These are phyloP conservation scores for Otocyon megalotis DNA, from an alignment of 2,113 vertebrate genomes.

Conservation along the genomic window DNA sequence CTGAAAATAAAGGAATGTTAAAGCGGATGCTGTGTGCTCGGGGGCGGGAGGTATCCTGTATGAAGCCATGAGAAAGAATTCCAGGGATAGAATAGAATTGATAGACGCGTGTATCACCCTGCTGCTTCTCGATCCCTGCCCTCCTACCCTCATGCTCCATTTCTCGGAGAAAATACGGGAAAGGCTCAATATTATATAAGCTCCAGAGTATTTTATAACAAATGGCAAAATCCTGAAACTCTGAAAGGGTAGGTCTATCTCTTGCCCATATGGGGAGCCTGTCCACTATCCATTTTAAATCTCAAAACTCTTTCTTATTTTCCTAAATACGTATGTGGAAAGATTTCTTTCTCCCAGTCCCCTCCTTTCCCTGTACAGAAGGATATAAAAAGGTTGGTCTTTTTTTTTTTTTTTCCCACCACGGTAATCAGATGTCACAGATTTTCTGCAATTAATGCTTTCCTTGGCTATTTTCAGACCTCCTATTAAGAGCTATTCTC, in stretches of 20 bases:
- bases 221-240: not conserved
- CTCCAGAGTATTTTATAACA: rapidly evolving
- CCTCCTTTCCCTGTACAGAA: not conserved
- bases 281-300: not conserved
- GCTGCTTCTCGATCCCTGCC: rapidly evolving
- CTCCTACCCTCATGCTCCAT: rapidly evolving
- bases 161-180: not conserved
- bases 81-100: rapidly evolving
- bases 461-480: slow-evolving; percentile 61
- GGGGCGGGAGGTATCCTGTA: rapidly evolving
- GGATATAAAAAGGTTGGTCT: not conserved
- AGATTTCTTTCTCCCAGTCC: not conserved
- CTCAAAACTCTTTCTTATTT: not conserved
- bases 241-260: rapidly evolving
- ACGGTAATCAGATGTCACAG: not conserved
- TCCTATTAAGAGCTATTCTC: slow-evolving; percentile 57
- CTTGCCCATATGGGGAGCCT: too few species aligned
- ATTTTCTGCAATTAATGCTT: not conserved
- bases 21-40: rapidly evolving
- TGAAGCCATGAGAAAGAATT: not conserved
- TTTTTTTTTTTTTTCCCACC: not conserved
- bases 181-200: rapidly evolving
- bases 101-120: rapidly evolving
- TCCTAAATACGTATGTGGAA: not conserved
- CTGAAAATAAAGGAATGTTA: not conserved